Conservation (phyloP, 2,113 vertebrate genomes). For the Megalops atlanticus region DNA sequence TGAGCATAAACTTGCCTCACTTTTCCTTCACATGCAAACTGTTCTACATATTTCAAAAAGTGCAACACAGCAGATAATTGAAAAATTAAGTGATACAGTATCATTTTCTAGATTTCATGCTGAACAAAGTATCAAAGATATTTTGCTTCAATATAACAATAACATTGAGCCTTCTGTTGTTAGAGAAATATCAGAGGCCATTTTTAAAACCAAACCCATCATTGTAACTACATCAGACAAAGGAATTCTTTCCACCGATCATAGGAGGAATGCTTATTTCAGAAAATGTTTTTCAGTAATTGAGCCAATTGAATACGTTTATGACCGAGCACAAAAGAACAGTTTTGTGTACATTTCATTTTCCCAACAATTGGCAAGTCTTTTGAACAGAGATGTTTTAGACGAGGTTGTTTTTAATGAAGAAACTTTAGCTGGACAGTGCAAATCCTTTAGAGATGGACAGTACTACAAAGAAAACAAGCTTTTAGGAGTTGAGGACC, state of each 20-base stretch:
- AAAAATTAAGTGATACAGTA: conserved; percentile 29
- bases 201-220: background rate
- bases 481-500: no score
- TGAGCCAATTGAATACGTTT: no score
- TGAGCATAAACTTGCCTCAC: conserved; percentile 37
- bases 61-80: conserved; percentile 29
- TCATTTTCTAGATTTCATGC: conserved; percentile 24
- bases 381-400: background rate
- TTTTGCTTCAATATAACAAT: background rate
- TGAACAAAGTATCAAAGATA: conserved; percentile 21
- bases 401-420: background rate
- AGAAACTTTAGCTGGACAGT: no score
- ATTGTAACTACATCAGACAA: background rate
- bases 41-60: conserved; percentile 36
- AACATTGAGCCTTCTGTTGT: background rate
- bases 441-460: no score
- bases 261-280: background rate
- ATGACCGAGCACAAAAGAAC: no score
- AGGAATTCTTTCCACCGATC: background rate
- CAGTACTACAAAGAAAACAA: no score
- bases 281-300: background rate
- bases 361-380: background rate
- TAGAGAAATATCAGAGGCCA: background rate
- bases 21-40: conserved; percentile 35
- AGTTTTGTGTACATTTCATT: background rate